phyloP scores from a whole-genome alignment of 2,888 invertebrate genomes.

The Pandemis heparana region DNA sequence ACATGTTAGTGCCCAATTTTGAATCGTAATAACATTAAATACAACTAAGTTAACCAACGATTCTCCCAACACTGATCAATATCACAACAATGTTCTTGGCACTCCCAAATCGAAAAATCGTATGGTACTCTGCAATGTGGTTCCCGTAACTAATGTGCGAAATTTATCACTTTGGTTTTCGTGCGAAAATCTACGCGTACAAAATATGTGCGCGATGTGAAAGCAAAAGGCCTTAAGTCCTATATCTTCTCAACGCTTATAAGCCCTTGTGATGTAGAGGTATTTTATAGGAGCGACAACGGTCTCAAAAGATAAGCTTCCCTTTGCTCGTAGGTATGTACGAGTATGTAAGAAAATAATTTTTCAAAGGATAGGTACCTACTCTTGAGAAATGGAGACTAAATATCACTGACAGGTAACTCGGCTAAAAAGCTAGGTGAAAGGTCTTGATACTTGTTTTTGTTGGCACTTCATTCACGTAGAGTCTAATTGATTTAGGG shows the following conservation, averaged over 20 bases:
- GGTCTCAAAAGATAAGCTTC: constrained; percentile 21
- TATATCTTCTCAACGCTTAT: neutral
- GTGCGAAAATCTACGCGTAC: constrained; percentile 12
- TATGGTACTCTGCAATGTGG: constrained; percentile 14
- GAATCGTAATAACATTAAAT: neutral
- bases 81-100: constrained; percentile 4
- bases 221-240: constrained; percentile 1
- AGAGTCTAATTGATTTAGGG: too few relatives aligned
- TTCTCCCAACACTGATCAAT: neutral
- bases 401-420: neutral
- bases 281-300: constrained; percentile 9
- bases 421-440: neutral
- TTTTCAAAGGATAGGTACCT: constrained; percentile 3
- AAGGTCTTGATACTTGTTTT: too few relatives aligned
- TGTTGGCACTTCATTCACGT: too few relatives aligned
- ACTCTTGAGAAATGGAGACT: neutral
- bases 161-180: constrained; percentile 35
- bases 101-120: constrained; percentile 29
- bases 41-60: neutral
- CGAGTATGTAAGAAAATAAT: constrained; percentile 17
- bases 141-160: constrained; percentile 27
- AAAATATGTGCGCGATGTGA: neutral
- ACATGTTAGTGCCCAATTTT: too few relatives aligned
- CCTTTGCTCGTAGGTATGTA: constrained; percentile 9
- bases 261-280: neutral